These are phyloP conservation scores for Barypeithes pellucidus DNA, from an alignment of 2,888 invertebrate species.

Conservation along the genomic window DNA sequence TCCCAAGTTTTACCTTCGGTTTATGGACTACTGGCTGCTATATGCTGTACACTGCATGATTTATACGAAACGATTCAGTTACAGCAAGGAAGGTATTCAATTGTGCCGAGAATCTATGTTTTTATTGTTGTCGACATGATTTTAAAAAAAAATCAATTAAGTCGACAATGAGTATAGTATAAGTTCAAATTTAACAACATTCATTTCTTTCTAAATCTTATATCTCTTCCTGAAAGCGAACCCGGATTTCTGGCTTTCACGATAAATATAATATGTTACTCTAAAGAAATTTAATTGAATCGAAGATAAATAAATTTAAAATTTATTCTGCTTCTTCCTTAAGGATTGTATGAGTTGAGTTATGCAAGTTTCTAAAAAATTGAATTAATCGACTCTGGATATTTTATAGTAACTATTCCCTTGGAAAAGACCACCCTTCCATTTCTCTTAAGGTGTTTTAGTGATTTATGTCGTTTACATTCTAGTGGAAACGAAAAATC, in stretches of 20 bases:
- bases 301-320: too few relatives aligned
- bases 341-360: too few relatives aligned
- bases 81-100: slow-evolving; percentile 12
- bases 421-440: too few relatives aligned
- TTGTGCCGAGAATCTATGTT: slow-evolving; percentile 26
- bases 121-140: neutral
- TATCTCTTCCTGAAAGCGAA: neutral
- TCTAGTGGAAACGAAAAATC: too few relatives aligned
- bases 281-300: too few relatives aligned
- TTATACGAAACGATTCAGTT: slow-evolving; percentile 39
- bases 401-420: too few relatives aligned
- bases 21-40: slow-evolving; percentile 41
- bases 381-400: too few relatives aligned
- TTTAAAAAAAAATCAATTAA: neutral
- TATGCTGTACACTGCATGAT: slow-evolving; percentile 41
- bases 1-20: slow-evolving; percentile 49
- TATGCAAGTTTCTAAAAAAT: too few relatives aligned
- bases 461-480: too few relatives aligned
- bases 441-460: too few relatives aligned
- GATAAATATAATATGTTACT: too few relatives aligned
- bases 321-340: too few relatives aligned
- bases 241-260: neutral
- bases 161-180: neutral
- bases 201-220: neutral
- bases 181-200: neutral